phyloP scores from a whole-genome alignment of 2,113 vertebrate species.

The Laticauda colubrina region DNA sequence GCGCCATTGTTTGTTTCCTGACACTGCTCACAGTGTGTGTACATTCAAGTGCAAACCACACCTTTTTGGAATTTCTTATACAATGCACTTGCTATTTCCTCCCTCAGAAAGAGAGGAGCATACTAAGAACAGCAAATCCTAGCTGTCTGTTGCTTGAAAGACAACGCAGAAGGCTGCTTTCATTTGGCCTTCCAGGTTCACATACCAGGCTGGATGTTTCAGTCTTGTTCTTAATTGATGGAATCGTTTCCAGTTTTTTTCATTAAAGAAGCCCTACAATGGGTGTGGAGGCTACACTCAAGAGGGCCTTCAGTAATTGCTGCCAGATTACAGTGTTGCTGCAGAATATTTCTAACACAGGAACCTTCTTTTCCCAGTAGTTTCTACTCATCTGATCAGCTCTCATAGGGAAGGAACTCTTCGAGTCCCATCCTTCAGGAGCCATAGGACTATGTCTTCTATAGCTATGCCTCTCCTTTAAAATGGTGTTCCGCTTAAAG shows the following conservation, averaged over 20 bases:
- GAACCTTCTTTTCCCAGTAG: not conserved
- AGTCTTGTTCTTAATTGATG: not conserved
- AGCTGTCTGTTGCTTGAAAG: not conserved
- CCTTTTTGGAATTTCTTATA: conserved; percentile 14
- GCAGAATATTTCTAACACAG: not conserved
- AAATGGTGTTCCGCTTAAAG: not conserved
- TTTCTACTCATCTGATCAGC: not conserved
- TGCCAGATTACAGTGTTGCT: not conserved
- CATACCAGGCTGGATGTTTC: not conserved
- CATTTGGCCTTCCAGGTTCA: not conserved
- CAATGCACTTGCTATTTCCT: not conserved
- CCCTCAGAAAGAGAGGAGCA: not conserved
- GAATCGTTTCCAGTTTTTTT: not conserved
- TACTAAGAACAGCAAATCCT: not conserved
- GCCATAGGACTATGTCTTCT: not conserved
- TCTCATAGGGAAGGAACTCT: not conserved
- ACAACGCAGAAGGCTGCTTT: not conserved
- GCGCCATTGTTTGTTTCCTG: not conserved
- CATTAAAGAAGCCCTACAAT: not conserved
- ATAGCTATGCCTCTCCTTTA: not conserved
- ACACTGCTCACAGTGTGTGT: not conserved
- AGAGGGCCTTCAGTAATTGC: not conserved
- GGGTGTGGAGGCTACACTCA: not conserved
- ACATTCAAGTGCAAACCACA: conserved; percentile 8
- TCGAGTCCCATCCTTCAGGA: not conserved